These are phyloP conservation scores for Erethizon dorsatum DNA, from an alignment of 2,797 vertebrate genomes.

Conservation along the genomic window DNA sequence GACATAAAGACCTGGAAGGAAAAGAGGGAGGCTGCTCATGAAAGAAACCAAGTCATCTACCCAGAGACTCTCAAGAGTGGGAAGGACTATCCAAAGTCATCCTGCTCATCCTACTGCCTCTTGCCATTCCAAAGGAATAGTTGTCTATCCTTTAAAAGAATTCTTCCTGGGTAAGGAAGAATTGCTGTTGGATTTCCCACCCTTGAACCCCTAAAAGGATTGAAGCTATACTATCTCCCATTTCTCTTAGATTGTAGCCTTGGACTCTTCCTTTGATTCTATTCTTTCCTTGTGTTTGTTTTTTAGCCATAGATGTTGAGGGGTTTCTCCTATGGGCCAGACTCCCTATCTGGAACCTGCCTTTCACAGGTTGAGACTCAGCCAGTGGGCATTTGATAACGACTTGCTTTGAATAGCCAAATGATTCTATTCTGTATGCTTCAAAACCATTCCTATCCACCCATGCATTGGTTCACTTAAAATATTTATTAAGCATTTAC, in stretches of 20 bases:
- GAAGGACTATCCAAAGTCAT: slow-evolving; percentile 25
- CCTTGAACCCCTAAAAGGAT: neutral
- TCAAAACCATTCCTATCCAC: slow-evolving; percentile 27
- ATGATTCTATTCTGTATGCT: slow-evolving; percentile 26
- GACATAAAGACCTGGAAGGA: neutral
- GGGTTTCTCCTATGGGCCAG: neutral
- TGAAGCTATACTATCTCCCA: neutral
- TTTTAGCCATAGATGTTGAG: slow-evolving; percentile 59
- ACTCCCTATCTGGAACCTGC: neutral
- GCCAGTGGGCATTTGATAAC: slow-evolving; percentile 46
- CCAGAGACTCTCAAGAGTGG: neutral
- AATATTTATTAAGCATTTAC: slow-evolving; percentile 49
- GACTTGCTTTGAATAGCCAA: neutral
- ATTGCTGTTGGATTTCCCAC: slow-evolving; percentile 13
- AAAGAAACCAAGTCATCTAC: slow-evolving; percentile 30
- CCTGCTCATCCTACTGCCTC: neutral
- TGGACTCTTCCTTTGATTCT: slow-evolving; percentile 1
- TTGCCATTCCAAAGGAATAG: slow-evolving; percentile 54
- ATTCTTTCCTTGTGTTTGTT: slow-evolving; percentile 46
- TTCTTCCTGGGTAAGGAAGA: neutral
- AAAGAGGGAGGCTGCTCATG: neutral
- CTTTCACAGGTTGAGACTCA: slow-evolving; percentile 60
- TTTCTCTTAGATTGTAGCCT: slow-evolving; percentile 10
- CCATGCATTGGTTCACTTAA: slow-evolving; percentile 2
- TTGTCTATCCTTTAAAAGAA: slow-evolving; percentile 51